phyloP scores from a whole-genome alignment of 2,113 vertebrate genomes.

The Thamnophis sirtalis region DNA sequence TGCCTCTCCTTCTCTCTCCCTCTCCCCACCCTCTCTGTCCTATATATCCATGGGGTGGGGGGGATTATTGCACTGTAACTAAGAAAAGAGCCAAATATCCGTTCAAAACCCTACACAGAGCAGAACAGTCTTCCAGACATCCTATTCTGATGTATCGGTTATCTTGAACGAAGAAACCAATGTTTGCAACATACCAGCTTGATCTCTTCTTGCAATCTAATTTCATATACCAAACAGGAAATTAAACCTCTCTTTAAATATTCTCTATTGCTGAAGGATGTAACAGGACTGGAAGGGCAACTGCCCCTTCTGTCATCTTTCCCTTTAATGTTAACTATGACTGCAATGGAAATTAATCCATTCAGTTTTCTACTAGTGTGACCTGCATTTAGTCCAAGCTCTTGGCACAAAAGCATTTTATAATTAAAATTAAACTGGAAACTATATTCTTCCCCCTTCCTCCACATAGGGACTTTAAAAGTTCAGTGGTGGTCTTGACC shows the following conservation, averaged over 20 bases:
- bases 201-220: constrained; percentile 5
- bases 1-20: background rate
- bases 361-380: background rate
- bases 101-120: background rate
- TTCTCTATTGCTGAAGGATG: constrained; percentile 28
- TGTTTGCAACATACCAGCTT: background rate
- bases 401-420: background rate
- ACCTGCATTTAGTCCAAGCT: background rate
- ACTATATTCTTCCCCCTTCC: background rate
- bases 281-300: constrained; percentile 23
- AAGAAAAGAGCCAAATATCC: background rate
- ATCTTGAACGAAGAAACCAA: background rate
- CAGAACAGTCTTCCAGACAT: background rate
- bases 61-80: background rate
- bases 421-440: background rate
- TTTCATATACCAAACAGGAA: constrained; percentile 29
- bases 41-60: background rate
- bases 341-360: background rate
- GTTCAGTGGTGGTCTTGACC: background rate
- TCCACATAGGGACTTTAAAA: background rate
- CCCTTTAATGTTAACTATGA: background rate
- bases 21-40: background rate
- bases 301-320: background rate
- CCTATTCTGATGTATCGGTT: background rate
- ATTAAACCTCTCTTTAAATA: constrained; percentile 28